Base-by-base conservation (phyloP, 2,113 vertebrate genomes). In the Cynoglossus semilaevis region DNA sequence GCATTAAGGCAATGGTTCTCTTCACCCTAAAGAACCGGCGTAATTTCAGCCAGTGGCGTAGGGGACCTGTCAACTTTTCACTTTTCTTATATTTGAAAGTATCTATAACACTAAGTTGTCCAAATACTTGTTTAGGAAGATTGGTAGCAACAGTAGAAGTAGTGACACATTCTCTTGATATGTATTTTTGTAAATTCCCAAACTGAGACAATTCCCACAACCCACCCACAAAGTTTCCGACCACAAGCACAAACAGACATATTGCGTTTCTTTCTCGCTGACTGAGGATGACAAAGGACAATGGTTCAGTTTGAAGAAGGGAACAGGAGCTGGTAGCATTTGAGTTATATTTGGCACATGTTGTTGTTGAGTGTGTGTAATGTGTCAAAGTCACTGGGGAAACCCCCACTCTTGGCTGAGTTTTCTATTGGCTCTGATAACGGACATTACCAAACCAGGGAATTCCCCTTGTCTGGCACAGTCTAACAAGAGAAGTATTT, bases 381-480 rank as follows among this genome's bases (percentile, higher is more conserved):
- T 10, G 36, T 41, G 37, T 10, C 52, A 58, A 43, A n/a, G 73
- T 76, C 51, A 5, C 1, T 55, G 80, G 82, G 87, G 80, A 82
- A 88, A 85, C 65, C 85, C 85, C 85, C n/a, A 36, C 35, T 73
- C 69, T 64, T 76, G 80, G 76, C 37, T 81, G 77, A 82, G 86
- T 67, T 78, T 81, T 81, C 76, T 84, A 77, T 44, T 77, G 73
- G 79, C 65, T 76, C 82, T 63, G 70, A 84, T 78, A 81, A 85
- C 81, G 85, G 77, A 67, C 81, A 84, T 79, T 81, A 81, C 4
- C 70, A 54, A 70, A 67, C 60, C 15, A 82, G 83, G 80, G 85
- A 87, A 86, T 85, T 87, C 84, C 85, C 85, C 70, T 69, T 46
- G 10, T 47, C 53, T 59, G 46, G 51, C 68, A 77, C 76, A 80